Base-by-base conservation (phyloP, 2,797 vertebrate species). In the Tenualosa thibaudeaui region DNA sequence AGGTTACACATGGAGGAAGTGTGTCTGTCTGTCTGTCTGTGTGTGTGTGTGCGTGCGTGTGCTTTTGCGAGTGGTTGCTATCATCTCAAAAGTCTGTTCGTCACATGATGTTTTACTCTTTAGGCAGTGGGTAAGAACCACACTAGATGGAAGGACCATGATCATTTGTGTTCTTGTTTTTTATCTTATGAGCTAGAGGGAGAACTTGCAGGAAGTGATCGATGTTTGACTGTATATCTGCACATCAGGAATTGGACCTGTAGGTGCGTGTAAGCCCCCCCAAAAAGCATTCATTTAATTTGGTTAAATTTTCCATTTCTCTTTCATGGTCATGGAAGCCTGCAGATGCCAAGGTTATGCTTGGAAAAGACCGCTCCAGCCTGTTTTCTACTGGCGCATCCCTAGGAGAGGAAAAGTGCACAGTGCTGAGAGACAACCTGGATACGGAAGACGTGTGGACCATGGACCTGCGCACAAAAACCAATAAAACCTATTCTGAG, bases 381-480 rank as follows among this genome's bases (percentile, higher is more conserved):
- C 78, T 91, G n/a, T 91, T 91, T 43, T 1, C n/a, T 6, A 46
- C 19, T 9, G 91, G 91, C 2, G 46, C 87, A 50, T 83, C 83
- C 2, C 0, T 92, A n/a, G 91, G 81, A 0, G 88, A 86, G 6
- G 37, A 3, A 1, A 91, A 68, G 84, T 91, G 89, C 82, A 89
- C 90, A 0, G 68, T 91, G 17, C 75, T 92, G 86, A 87, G 91
- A 53, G 91, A 92, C 24, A 1, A 0, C 1, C 86, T 90, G 19
- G 0, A 56, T 0, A 0, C 5, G 0, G 86, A 89, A 0, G 83
- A 51, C 0, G 82, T 86, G 24, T 68, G 56, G 81, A 89, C 88
- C 83, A 85, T 92, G 89, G 90, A 92, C 82, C 9, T 92, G n/a
- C 89, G 87, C 43, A 92, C 89, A 86, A 92, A 92, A 51, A 43